Base-by-base conservation (phyloP, 2,797 vertebrate genomes). In the Telmatherina bonti region DNA sequence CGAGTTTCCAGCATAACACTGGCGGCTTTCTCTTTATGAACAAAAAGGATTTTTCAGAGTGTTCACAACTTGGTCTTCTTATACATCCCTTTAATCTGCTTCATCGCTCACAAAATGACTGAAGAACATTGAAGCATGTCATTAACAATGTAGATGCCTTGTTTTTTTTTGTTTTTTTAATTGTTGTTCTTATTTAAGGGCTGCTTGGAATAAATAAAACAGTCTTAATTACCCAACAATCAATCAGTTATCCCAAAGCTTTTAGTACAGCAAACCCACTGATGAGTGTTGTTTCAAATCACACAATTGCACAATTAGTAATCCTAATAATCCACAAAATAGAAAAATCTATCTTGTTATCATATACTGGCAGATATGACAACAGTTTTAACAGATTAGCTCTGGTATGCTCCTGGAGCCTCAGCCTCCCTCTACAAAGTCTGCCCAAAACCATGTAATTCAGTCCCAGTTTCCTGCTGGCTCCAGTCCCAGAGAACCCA, bases 41-140 rank as follows among this genome's bases (percentile, higher is more conserved):
- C 53, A 85, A 88, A 81, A 90, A 85, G 81, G 86, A 66, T 73
- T 81, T 78, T 69, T 74, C 67, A 84, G 30, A 49, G n/a, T 36
- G 58, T 57, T 72, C 55, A 33, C 72, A 80, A 54, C 22, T n/a
- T 35, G 47, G 36, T 74, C 9, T 36, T 26, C 29, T 59, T 27
- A 55, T 64, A 33, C 31, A 45, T 47, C 9, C 43, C 20, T 43
- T 75, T 36, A 10, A 35, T 74, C 53, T 52, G 52, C 16, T 51
- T 69, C 11, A 65, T 75, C 24, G 62, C 75, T 59, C 76, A 64
- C 51, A 63, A 63, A 52, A 52, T n/a, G 31, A 63, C 18, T 26
- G 4, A 24, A n/a, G 36, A 36, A 30, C 2, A 24, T 35, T 41
- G 18, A 36, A 69, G 45, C 52, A 64, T 22, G 59, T 49, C 35